phyloP scores from a whole-genome alignment of 2,888 invertebrate genomes.

The Acronicta psi region DNA sequence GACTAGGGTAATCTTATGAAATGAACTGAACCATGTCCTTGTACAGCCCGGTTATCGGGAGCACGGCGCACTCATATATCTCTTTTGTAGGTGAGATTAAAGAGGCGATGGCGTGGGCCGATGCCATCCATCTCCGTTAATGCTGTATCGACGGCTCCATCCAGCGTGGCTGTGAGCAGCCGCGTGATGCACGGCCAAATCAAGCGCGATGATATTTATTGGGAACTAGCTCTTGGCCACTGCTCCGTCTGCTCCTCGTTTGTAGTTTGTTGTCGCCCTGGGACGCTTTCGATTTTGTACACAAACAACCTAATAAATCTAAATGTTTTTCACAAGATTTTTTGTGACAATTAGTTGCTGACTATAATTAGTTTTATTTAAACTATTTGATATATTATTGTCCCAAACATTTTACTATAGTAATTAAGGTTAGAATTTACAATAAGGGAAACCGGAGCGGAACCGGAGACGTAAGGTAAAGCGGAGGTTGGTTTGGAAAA shows the following conservation, averaged over 20 bases:
- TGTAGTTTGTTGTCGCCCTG: slow-evolving; percentile 20
- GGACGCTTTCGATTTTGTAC: slow-evolving; percentile 19
- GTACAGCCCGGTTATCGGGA: slow-evolving; percentile 51
- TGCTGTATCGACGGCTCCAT: slow-evolving; percentile 75
- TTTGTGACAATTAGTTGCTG: no score
- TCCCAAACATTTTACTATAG: no score
- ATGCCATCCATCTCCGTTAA: slow-evolving; percentile 82
- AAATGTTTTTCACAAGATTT: no score
- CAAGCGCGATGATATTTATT: slow-evolving; percentile 47
- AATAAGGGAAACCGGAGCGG: no score
- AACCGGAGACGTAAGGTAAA: no score
- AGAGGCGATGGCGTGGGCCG: slow-evolving; percentile 78
- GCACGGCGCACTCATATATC: slow-evolving; percentile 70
- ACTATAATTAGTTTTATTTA: no score
- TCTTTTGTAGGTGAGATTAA: slow-evolving; percentile 82
- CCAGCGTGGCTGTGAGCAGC: slow-evolving; percentile 43
- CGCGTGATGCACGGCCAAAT: slow-evolving; percentile 51
- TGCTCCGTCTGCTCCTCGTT: slow-evolving; percentile 2
- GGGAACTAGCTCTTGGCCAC: slow-evolving; percentile 35
- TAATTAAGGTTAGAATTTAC: no score
- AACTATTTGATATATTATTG: no score
- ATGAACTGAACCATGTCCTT: slow-evolving; percentile 31
- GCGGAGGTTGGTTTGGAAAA: no score
- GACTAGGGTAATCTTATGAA: slow-evolving; percentile 20
- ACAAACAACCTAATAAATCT: slow-evolving; percentile 15